These are phyloP conservation scores for Anguilla obscura DNA, from an alignment of 2,797 vertebrate genomes.

Conservation along the genomic window DNA sequence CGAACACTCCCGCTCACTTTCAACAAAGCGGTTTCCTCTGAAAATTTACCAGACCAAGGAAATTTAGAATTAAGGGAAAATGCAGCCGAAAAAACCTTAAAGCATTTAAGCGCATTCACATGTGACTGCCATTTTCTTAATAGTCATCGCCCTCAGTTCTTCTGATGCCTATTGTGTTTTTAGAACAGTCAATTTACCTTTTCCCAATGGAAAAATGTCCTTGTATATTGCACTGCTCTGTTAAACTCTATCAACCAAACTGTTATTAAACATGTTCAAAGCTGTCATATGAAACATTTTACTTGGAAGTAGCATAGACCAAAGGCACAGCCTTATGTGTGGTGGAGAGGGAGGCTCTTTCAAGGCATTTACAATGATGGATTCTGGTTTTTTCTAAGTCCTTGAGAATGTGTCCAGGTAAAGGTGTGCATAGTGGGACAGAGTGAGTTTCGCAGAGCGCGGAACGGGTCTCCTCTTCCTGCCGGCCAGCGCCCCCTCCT, in stretches of 20 bases:
- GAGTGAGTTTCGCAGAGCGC: no score
- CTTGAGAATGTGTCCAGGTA: conserved; percentile 3
- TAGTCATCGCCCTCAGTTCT: conserved; percentile 46
- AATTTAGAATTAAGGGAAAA: neutral
- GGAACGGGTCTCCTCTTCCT: neutral
- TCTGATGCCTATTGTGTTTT: neutral
- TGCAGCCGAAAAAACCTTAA: neutral
- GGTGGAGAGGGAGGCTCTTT: neutral
- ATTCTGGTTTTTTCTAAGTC: neutral
- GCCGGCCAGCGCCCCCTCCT: conserved; percentile 34
- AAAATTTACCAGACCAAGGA: conserved; percentile 31
- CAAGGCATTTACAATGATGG: neutral
- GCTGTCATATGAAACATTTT: neutral
- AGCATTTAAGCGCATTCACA: conserved; percentile 54
- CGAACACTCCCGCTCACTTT: conserved; percentile 13
- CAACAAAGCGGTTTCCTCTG: conserved; percentile 14
- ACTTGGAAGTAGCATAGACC: neutral
- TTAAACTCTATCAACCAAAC: neutral
- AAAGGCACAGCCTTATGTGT: neutral
- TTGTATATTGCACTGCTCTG: neutral
- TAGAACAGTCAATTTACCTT: conserved; percentile 13
- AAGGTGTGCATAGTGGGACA: neutral
- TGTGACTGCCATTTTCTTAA: conserved; percentile 62
- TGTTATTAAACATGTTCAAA: neutral
- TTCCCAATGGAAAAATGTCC: neutral